Percentiles rank a stretch among this genome's conserved stretches.
phyloP scores from a whole-genome alignment of 53 echinoderm and acorn worm genomes.

The Hippasteria phrygiana region DNA sequence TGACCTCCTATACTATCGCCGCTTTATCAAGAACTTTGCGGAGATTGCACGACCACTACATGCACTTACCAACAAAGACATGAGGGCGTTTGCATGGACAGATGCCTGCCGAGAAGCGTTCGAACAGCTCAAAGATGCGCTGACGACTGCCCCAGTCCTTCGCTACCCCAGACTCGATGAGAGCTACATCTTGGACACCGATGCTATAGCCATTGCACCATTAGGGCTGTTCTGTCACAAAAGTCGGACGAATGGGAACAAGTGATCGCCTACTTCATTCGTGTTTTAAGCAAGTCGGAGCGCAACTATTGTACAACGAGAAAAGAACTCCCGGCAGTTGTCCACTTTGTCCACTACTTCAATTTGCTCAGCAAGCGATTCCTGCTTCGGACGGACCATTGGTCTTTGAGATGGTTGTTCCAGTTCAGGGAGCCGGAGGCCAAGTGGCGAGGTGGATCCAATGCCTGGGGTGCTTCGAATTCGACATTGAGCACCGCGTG shows the following conservation, averaged over 20 bases:
- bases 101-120: neutral
- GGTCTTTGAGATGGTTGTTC: neutral
- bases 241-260: neutral
- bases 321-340: no score
- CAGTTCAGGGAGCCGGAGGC: slow-evolving; percentile 1
- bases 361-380: neutral
- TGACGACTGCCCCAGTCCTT: neutral
- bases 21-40: neutral
- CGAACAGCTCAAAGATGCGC: neutral
- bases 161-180: neutral
- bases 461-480: no score
- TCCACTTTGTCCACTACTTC: no score
- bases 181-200: slow-evolving; percentile 7
- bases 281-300: neutral
- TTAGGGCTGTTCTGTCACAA: no score
- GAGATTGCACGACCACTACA: neutral
- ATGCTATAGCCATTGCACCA: neutral
- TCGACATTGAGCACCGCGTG: no score
- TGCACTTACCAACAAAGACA: neutral
- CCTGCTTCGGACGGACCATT: neutral
- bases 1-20: neutral
- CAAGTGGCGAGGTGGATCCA: no score
- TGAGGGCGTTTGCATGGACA: neutral
- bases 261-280: neutral
- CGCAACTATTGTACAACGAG: no score